Conservation (phyloP, 2,888 invertebrate species). For the Platycheirus rosarum region DNA sequence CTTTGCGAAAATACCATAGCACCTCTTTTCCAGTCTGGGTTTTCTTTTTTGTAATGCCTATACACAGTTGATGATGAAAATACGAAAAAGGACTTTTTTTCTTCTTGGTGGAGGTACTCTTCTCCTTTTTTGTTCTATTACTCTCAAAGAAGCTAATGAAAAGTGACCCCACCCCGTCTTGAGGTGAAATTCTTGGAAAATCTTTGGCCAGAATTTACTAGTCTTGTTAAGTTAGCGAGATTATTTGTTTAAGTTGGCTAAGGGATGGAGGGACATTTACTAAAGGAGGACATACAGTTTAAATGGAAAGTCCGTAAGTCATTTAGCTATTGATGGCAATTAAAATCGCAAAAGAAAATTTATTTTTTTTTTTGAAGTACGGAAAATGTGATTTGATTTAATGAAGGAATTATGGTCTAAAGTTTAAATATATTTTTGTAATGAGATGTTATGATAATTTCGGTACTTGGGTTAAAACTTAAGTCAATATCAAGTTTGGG, state of each 20-base stretch:
- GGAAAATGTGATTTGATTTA: neutral
- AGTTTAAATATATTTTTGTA: too few relatives aligned
- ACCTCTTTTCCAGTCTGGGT: neutral
- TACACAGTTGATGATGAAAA: conserved; percentile 19
- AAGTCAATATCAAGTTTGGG: too few relatives aligned
- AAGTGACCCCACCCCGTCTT: conserved; percentile 59
- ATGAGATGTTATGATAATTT: too few relatives aligned
- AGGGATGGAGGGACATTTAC: conserved; percentile 22
- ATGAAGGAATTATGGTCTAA: neutral
- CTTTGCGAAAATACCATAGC: neutral
- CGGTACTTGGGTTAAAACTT: too few relatives aligned
- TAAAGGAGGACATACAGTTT: neutral
- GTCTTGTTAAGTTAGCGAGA: neutral
- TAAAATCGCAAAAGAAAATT: conserved; percentile 17
- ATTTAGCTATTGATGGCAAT: conserved; percentile 22
- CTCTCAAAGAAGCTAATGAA: conserved; percentile 56
- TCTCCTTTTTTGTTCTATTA: conserved; percentile 1
- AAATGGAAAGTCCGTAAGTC: conserved; percentile 4
- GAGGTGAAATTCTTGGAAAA: conserved; percentile 41
- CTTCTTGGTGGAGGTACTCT: neutral
- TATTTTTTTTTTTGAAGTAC: neutral
- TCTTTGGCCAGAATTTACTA: conserved; percentile 2
- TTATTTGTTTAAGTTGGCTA: conserved; percentile 28
- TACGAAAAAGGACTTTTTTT: conserved; percentile 38
- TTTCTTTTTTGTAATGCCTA: conserved; percentile 27